phyloP scores from a whole-genome alignment of 1,140 invertebrate species.

The Camponotus floridanus region DNA sequence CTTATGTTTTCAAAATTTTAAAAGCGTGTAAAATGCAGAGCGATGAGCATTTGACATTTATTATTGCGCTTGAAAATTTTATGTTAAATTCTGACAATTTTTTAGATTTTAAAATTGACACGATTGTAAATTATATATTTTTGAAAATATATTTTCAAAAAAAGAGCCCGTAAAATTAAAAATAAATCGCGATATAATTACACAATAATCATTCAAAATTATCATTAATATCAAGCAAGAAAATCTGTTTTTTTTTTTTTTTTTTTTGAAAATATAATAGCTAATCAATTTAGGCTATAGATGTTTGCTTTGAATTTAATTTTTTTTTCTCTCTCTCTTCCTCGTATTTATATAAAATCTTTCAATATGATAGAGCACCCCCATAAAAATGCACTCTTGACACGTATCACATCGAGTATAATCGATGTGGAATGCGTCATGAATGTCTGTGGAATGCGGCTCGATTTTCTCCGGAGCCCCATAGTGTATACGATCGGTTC shows the following conservation, averaged over 20 bases:
- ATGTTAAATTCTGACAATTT: not conserved
- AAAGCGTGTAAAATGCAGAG: not conserved
- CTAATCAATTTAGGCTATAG: not conserved
- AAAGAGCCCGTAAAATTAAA: not conserved
- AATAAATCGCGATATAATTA: not conserved
- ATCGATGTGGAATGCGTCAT: conserved; percentile 61
- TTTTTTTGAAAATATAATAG: too few species aligned
- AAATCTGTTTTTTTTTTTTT: not conserved
- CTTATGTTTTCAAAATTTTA: not conserved
- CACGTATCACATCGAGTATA: not conserved
- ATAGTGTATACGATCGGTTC: conserved; percentile 52
- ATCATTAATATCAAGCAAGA: not conserved
- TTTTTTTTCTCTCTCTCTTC: too few species aligned
- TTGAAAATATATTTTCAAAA: not conserved
- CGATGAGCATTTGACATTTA: too few species aligned
- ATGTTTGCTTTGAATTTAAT: too few species aligned
- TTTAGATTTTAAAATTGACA: not conserved
- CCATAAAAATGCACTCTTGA: not conserved
- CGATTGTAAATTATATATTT: not conserved
- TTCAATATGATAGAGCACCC: not conserved
- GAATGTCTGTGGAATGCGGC: conserved; percentile 67
- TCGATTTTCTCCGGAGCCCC: conserved; percentile 66
- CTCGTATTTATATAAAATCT: not conserved
- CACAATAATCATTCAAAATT: not conserved
- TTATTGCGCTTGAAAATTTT: not conserved